Conservation (phyloP, 2,113 vertebrate genomes). For the Lontra canadensis region DNA sequence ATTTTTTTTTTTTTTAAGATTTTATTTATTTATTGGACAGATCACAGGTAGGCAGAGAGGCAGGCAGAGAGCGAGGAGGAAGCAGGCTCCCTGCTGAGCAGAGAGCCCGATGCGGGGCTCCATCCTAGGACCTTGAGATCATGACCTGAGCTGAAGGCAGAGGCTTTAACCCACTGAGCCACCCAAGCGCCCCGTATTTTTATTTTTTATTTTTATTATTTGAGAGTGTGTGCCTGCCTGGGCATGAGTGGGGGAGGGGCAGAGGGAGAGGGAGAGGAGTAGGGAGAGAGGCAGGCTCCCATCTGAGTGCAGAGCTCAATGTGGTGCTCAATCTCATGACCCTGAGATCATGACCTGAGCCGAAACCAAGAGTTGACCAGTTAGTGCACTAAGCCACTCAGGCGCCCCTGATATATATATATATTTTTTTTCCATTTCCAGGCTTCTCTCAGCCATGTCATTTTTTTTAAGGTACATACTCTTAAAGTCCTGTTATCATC, state of each 20-base stretch:
- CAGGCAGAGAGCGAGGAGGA: too few species aligned
- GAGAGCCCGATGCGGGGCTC: too few species aligned
- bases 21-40: too few species aligned
- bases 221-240: neutral
- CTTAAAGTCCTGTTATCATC: neutral
- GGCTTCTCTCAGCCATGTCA: neutral
- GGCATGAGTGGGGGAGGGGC: neutral
- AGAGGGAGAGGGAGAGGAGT: neutral
- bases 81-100: too few species aligned
- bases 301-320: neutral
- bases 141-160: too few species aligned
- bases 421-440: slow-evolving; percentile 14
- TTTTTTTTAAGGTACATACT: slow-evolving; percentile 23
- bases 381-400: neutral
- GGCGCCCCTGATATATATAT: neutral
- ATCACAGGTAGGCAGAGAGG: too few species aligned
- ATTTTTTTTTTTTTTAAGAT: neutral
- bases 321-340: neutral
- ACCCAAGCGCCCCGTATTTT: neutral
- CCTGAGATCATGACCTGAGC: neutral
- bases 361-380: neutral
- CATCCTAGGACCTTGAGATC: too few species aligned
- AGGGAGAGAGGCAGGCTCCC: neutral
- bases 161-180: too few species aligned
- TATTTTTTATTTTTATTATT: too few species aligned